A percentile compares a stretch with the other conserved stretches of the same genome.
Evolutionary conservation across 1,140 invertebrate genomes (phyloP).

Genomic region (Procambarus clarkii): DNA sequence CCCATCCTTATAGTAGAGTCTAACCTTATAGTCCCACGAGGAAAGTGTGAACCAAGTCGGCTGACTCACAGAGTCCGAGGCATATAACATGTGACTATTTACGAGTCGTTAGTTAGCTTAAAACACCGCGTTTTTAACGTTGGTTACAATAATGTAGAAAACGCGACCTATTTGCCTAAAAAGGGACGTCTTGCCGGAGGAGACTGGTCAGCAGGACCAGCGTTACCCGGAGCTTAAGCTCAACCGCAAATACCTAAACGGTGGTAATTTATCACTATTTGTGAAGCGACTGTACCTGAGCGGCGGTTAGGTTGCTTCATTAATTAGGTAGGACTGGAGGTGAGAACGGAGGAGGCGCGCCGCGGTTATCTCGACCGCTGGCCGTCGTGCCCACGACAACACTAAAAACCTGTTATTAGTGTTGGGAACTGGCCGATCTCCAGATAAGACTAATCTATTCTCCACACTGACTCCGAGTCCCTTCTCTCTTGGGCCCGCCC

Average conservation of each 20-base stretch:
- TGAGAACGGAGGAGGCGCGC: not conserved
- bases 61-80: not conserved
- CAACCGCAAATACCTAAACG: too few relatives aligned
- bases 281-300: too few relatives aligned
- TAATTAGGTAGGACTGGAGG: constrained; percentile 16
- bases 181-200: too few relatives aligned
- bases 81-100: too few relatives aligned
- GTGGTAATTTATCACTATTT: too few relatives aligned
- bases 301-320: not conserved
- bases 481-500: not conserved
- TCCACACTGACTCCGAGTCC: constrained; percentile 5
- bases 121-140: too few relatives aligned
- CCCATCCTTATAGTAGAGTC: not conserved
- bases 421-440: constrained; percentile 49
- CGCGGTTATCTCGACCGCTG: constrained; percentile 19
- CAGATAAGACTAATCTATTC: constrained; percentile 60
- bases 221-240: too few relatives aligned
- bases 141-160: too few relatives aligned
- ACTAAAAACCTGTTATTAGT: constrained; percentile 67
- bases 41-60: not conserved
- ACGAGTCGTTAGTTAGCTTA: too few relatives aligned
- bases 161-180: too few relatives aligned
- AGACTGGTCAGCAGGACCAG: too few relatives aligned
- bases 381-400: constrained; percentile 51
- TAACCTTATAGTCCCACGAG: too few relatives aligned